Conservation (phyloP, 2,113 vertebrate species). For the Tamias sibiricus region DNA sequence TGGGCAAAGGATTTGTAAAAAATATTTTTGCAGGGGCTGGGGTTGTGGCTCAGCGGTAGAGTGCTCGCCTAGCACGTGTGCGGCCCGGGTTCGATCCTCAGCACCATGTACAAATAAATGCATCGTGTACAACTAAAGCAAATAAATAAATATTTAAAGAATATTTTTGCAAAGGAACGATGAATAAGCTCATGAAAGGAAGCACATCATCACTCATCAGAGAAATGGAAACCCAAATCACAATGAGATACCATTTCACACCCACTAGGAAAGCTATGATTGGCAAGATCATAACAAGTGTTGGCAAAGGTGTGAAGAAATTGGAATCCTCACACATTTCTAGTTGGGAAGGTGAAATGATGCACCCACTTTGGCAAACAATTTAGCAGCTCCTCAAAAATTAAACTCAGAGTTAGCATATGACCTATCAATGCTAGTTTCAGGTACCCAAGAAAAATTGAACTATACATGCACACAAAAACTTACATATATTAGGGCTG, state of each 20-base stretch:
- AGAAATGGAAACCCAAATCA: slow-evolving; percentile 40
- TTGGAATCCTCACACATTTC: background rate
- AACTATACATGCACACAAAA: background rate
- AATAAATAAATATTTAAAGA: too few relatives aligned
- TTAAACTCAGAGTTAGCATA: background rate
- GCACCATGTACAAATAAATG: too few relatives aligned
- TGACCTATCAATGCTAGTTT: background rate
- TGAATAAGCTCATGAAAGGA: background rate
- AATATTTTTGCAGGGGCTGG: too few relatives aligned
- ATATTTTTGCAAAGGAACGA: background rate
- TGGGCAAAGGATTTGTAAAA: background rate
- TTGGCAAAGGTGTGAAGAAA: background rate
- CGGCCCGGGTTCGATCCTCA: too few relatives aligned
- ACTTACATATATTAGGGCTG: background rate
- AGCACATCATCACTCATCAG: background rate
- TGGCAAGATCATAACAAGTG: background rate
- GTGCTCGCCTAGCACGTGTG: too few relatives aligned
- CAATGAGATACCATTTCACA: background rate
- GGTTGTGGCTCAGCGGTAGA: too few relatives aligned
- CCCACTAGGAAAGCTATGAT: background rate
- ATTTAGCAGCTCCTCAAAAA: background rate
- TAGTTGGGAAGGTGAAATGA: background rate
- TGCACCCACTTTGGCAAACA: background rate
- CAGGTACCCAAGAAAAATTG: background rate
- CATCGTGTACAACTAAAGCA: too few relatives aligned